phyloP scores from a whole-genome alignment of 2,113 vertebrate species.

The Circaetus gallicus region DNA sequence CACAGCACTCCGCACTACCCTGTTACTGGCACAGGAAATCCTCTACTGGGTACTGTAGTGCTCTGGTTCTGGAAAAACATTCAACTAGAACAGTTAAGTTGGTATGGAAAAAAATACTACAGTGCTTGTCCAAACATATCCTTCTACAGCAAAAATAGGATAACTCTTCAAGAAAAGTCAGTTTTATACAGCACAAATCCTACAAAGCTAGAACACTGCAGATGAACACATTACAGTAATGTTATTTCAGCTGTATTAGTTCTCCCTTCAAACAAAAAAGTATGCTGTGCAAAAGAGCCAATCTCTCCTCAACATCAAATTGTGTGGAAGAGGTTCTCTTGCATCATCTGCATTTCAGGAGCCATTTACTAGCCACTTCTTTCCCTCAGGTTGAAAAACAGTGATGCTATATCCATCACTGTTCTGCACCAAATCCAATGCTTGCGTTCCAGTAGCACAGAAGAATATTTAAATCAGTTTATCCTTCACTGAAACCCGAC shows the following conservation, averaged over 20 bases:
- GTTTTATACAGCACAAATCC: not conserved
- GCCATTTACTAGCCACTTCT: not conserved
- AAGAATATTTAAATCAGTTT: too few species aligned
- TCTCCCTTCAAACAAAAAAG: not conserved
- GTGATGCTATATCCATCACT: not conserved
- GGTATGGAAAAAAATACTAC: too few species aligned
- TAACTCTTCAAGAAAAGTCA: not conserved
- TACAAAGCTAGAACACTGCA: too few species aligned
- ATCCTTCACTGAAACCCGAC: not conserved
- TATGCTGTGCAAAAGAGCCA: not conserved
- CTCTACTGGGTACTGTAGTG: too few species aligned
- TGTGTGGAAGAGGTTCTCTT: not conserved
- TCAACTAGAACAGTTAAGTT: not conserved
- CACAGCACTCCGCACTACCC: too few species aligned
- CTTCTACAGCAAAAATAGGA: not conserved
- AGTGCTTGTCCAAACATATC: not conserved
- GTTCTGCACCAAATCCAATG: not conserved
- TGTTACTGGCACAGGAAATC: not conserved
- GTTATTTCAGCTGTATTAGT: not conserved
- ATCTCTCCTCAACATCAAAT: not conserved
- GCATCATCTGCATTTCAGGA: not conserved
- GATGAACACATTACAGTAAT: accelerated
- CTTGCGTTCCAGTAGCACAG: accelerated
- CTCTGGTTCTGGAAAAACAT: not conserved
- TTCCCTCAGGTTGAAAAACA: not conserved